phyloP scores from a whole-genome alignment of 2,797 vertebrate genomes.

The Microcaecilia unicolor region DNA sequence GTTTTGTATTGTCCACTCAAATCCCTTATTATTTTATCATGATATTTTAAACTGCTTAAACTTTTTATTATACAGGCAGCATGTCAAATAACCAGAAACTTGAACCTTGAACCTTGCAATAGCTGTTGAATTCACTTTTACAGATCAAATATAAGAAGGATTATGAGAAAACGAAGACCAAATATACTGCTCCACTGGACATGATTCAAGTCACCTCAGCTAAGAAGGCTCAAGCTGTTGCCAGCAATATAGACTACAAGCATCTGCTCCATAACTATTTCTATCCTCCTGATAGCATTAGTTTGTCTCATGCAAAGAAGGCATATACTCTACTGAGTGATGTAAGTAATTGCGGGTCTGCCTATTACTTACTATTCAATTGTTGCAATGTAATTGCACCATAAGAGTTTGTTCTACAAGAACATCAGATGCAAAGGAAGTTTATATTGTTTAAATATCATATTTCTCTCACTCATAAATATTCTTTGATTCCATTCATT shows the following conservation, averaged over 20 bases:
- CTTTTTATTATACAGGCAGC: no score
- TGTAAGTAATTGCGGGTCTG: conserved; percentile 57
- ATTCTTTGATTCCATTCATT: no score
- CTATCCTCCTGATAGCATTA: conserved; percentile 67
- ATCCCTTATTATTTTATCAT: no score
- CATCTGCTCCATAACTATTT: conserved; percentile 54
- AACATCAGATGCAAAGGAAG: no score
- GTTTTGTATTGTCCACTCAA: no score
- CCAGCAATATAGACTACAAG: conserved; percentile 71
- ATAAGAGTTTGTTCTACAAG: no score
- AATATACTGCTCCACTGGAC: conserved; percentile 75
- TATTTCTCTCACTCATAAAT: no score
- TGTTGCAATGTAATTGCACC: no score
- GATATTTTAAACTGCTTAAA: no score
- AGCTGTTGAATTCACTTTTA: conserved; percentile 10
- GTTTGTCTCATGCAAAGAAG: conserved; percentile 74
- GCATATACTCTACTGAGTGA: conserved; percentile 73
- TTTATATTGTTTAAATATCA: no score
- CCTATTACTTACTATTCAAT: background rate
- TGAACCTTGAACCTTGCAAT: no score
- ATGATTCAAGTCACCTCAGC: conserved; percentile 78
- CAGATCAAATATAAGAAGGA: conserved; percentile 83
- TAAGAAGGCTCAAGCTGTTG: conserved; percentile 78
- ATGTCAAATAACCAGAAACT: no score
- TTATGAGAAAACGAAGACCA: conserved; percentile 81